Conservation (phyloP, 2,888 invertebrate genomes). For the Phrixothrix hirtus region DNA sequence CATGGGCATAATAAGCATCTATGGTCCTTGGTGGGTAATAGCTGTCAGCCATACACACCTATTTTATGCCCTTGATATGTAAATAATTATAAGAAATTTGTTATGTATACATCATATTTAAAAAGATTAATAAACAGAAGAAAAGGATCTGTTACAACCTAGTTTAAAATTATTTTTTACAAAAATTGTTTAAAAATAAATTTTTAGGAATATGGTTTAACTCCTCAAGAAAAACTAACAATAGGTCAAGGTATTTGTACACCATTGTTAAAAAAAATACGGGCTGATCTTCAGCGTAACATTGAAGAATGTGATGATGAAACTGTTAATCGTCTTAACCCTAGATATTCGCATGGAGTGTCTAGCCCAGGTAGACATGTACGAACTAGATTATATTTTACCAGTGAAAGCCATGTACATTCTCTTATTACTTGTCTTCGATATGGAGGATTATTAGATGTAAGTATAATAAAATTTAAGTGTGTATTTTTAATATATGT, state of each 20-base stretch:
- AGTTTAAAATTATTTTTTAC: not conserved
- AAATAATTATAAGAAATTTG: too few relatives aligned
- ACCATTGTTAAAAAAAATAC: slow-evolving; percentile 91
- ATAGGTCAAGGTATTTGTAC: slow-evolving; percentile 98
- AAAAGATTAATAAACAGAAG: too few relatives aligned
- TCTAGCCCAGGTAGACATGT: slow-evolving; percentile 98
- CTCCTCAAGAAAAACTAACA: slow-evolving; percentile 91
- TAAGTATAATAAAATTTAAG: slow-evolving; percentile 54
- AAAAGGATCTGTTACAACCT: too few relatives aligned
- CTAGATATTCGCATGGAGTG: slow-evolving; percentile 96
- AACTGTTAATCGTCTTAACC: slow-evolving; percentile 93
- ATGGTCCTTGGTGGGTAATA: too few relatives aligned
- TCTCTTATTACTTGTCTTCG: slow-evolving; percentile 93
- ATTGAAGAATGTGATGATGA: slow-evolving; percentile 91
- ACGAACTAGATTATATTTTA: slow-evolving; percentile 97
- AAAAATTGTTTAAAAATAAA: not conserved
- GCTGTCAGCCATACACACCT: too few relatives aligned
- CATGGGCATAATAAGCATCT: too few relatives aligned
- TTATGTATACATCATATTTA: too few relatives aligned
- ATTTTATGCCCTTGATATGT: too few relatives aligned
- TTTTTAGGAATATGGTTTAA: slow-evolving; percentile 90
- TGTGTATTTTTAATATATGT: slow-evolving; percentile 20
- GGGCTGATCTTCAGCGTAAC: slow-evolving; percentile 91
- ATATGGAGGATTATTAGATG: slow-evolving; percentile 88
- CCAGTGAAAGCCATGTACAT: slow-evolving; percentile 99